Evolutionary conservation across 2,113 vertebrate species (phyloP).

Genomic region (Pardalotus punctatus): DNA sequence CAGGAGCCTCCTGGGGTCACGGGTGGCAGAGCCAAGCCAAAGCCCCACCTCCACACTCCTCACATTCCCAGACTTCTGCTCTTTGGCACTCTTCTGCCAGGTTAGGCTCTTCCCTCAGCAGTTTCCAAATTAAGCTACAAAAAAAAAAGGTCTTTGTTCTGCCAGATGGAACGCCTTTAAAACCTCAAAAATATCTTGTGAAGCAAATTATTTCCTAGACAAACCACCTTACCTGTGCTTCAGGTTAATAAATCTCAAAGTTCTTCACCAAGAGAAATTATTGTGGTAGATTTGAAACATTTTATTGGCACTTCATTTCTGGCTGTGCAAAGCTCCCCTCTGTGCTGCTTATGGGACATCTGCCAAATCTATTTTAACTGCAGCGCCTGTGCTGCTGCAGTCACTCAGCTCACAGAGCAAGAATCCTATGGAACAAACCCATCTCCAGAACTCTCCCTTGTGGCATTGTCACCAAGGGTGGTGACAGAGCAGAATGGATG

Average conservation of each 20-base stretch:
- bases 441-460: not conserved
- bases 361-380: not conserved
- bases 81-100: not conserved
- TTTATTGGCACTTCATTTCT: not conserved
- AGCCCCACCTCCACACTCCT: not conserved
- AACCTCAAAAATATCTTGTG: not conserved
- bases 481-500: rapidly evolving
- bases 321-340: not conserved
- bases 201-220: not conserved
- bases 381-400: not conserved
- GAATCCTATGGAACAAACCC: rapidly evolving
- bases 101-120: not conserved
- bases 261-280: not conserved
- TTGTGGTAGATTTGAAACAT: not conserved
- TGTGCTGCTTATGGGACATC: rapidly evolving
- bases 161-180: not conserved
- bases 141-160: not conserved
- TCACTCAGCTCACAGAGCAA: not conserved
- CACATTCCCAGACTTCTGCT: not conserved
- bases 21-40: not conserved
- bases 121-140: not conserved
- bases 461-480: rapidly evolving
- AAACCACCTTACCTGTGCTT: not conserved
- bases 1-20: not conserved
- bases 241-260: not conserved